Evolutionary conservation across 1,140 invertebrate species (phyloP), one percentile per base, ranked within the genome.

Genomic region (Nephila pilipes): DNA sequence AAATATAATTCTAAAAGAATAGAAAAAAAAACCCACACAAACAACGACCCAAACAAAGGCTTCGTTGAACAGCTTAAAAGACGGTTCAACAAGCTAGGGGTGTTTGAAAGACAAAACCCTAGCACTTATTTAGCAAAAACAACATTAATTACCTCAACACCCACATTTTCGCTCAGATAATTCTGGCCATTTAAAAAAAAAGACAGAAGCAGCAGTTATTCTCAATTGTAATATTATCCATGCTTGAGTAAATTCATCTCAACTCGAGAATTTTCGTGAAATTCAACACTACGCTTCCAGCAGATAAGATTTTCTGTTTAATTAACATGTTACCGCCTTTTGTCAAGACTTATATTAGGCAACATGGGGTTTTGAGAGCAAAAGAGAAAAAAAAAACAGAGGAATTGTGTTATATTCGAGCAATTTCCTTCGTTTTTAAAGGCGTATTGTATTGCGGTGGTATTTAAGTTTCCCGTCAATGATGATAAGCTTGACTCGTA

Each of bases 91-190:
- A 90, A 90, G 88, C 88, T 58, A 32, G 46, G 25, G 32, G 54
- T 46, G 29, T 54, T 32, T 46, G n/a, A 57, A 80, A 90, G 54
- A 90, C 69, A 80, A 90, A 80, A 80, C 22, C 22, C 16, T 46
- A 32, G 88, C 75, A 58, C 46, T 91, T 91, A 20, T 91, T 83
- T 16, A 91, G 57, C 54, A 91, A 81, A 83, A 81, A 91, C 38
- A 90, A 81, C 57, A 91, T 91, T 91, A 91, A 91, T 91, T 91
- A 91, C 79, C 55, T 91, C 46, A 81, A 83, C 75, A 83, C 89
- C 38, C 22, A 10, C 5, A 38, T 36, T 36, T n/a, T n/a, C 60
- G 25, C 87, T 75, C 38, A 88, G 63, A 88, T 75, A 88, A 69
- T 69, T 88, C 29, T 16, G 29, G 18, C 60, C 69, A 87, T 80